Percentiles rank a stretch among this genome's conserved stretches.
phyloP scores from a whole-genome alignment of 2,888 invertebrate species.

The Oxystoma pomonae region DNA sequence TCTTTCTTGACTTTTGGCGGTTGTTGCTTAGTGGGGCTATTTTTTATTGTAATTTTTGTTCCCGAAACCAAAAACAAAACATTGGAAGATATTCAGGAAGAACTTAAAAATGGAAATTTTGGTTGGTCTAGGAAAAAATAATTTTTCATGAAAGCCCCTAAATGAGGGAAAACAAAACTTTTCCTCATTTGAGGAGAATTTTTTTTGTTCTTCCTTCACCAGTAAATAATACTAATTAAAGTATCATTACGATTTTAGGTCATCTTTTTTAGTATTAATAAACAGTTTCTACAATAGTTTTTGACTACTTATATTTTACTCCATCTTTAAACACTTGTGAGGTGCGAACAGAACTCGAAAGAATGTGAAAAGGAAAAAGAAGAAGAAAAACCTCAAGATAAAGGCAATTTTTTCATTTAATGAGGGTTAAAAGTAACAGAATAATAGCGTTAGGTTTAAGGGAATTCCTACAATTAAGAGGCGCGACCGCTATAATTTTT shows the following conservation, averaged over 20 bases:
- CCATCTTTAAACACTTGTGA: too few relatives aligned
- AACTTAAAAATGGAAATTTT: conserved; percentile 29
- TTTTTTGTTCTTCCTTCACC: too few relatives aligned
- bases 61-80: conserved; percentile 54
- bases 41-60: conserved; percentile 45
- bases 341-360: neutral
- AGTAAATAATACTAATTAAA: too few relatives aligned
- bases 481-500: conserved; percentile 58
- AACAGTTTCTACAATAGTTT: too few relatives aligned
- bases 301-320: too few relatives aligned
- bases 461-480: conserved; percentile 54
- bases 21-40: conserved; percentile 41
- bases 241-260: too few relatives aligned
- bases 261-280: too few relatives aligned
- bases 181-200: too few relatives aligned
- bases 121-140: neutral
- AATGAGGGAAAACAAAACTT: too few relatives aligned
- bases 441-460: conserved; percentile 55
- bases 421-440: neutral
- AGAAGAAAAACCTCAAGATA: neutral
- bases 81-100: conserved; percentile 49
- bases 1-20: conserved; percentile 48
- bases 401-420: neutral
- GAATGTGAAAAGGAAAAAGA: neutral
- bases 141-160: too few relatives aligned